Base-by-base conservation (phyloP, 2,797 vertebrate species). In the Myotis pilosus region DNA sequence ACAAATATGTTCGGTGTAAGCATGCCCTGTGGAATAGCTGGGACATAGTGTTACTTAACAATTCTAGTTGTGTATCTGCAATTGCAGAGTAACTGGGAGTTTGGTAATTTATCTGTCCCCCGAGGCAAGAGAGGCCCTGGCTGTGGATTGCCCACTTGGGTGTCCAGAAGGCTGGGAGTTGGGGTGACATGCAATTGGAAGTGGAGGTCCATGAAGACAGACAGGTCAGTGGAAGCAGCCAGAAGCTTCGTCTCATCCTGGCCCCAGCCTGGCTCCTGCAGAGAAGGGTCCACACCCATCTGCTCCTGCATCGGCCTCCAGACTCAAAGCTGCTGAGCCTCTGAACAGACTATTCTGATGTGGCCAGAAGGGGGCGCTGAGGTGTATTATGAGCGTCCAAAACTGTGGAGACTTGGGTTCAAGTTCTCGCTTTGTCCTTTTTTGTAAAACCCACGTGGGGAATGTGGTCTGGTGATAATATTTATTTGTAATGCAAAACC, bases 351-450 rank as follows among this genome's bases (percentile, higher is more conserved):
- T 15, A 53, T 88, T 25, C 55, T 49, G 1, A 1, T 49, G 25
- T 8, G 72, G 17, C 84, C 95, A 80, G 87, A 12, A 96, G 96
- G 94, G 71, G 76, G 87, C 75, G 47, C 68, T 71, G 71, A 64
- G 92, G 23, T 9, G 36, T 38, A 6, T 75, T 69, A 3, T 17
- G 36, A 36, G 30, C 1, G 0, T 17, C 33, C 9, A 6, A 30
- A 2, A 68, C 12, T 30, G 6, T 62, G 6, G 22, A 15, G 44
- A 20, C 23, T 44, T 1, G 1, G 0, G 36, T 30, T 68, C 74
- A 20, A 7, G 0, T 30, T 87, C 44, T 49, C 19, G 0, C 16
- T 41, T 30, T 47, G 19, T 25, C 13, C 9, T 30, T 80, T 22
- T 23, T 60, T 36, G 4, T 30, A 23, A 66, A 3, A 84, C 22